These are phyloP conservation scores for Agrilus biguttatus DNA, from an alignment of 2,888 invertebrate genomes.

Conservation along the genomic window DNA sequence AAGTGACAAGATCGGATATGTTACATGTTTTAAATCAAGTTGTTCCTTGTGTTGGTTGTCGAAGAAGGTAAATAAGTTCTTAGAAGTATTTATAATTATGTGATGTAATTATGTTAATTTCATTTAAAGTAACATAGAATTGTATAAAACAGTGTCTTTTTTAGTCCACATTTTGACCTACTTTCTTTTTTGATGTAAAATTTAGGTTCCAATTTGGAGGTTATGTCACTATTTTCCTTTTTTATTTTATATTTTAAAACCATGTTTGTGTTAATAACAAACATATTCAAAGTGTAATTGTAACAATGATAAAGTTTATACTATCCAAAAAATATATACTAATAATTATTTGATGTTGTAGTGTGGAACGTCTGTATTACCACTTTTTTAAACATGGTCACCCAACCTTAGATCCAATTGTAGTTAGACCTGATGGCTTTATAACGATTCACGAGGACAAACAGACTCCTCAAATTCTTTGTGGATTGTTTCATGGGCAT, in stretches of 20 bases:
- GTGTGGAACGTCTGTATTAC: slow-evolving; percentile 79
- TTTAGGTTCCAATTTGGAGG: background rate
- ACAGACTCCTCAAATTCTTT: slow-evolving; percentile 66
- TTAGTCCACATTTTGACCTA: background rate
- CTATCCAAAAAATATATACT: too few species aligned
- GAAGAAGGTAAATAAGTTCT: slow-evolving; percentile 53
- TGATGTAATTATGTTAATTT: background rate
- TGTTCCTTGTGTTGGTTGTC: slow-evolving; percentile 89
- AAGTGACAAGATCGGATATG: slow-evolving; percentile 71
- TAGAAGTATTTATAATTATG: too few species aligned
- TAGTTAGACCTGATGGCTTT: slow-evolving; percentile 59
- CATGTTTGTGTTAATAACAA: too few species aligned
- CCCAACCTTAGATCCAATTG: slow-evolving; percentile 75
- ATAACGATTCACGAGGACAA: slow-evolving; percentile 70
- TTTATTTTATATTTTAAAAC: too few species aligned
- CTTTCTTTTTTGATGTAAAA: slow-evolving; percentile 1
- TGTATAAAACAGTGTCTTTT: background rate
- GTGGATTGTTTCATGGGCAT: slow-evolving; percentile 75
- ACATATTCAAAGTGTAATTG: too few species aligned
- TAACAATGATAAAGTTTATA: too few species aligned
- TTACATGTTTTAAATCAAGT: slow-evolving; percentile 75
- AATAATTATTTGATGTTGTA: slow-evolving; percentile 29
- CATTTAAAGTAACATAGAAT: background rate
- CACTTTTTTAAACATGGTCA: slow-evolving; percentile 74
- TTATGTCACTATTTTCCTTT: background rate